Base-by-base conservation (phyloP, 1,140 invertebrate species). In the Prorops nasuta region DNA sequence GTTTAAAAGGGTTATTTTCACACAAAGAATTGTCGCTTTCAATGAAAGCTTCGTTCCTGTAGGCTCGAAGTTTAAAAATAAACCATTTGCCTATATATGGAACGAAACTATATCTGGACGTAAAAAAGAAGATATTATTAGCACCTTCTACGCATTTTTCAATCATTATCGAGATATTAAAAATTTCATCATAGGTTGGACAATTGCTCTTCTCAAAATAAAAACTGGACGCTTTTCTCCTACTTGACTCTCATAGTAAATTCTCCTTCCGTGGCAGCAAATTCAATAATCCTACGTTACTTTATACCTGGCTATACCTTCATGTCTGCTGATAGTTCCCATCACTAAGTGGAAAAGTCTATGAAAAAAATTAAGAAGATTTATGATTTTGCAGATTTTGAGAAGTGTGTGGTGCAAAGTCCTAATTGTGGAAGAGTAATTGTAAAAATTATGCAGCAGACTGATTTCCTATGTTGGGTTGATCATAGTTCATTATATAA, bases 381-480 rank as follows among this genome's bases (percentile, higher is more conserved):
- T 8, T 67, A 63, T 22, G 60, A 69, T 49, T 67, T 69, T 47
- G 52, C 54, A 37, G 67, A 73, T 54, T 71, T 64, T 56, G 28
- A 39, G 3, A 16, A 18, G 20, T 44, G 44, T 18, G 51, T 55
- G 10, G 31, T 19, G 38, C 32, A 51, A 12, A 22, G 48, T n/a
- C 44, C 6, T 7, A 28, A 28, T n/a, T n/a, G n/a, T n/a, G n/a
- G n/a, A 28, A 28, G 12, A 28, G 24, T 28, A 12, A 28, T 7
- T 28, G 24, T 28, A 28, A 28, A 28, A 28, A 12, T 28, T 12
- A 28, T 28, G 24, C 6, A 28, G 6, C 6, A 7, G 6, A 12
- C 6, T 28, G 24, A 28, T 28, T 28, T 28, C 12, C 24, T 6
- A 7, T 12, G 12, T 12, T 28, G 6, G 6, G 24, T 28, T 28